Evolutionary conservation across 1,140 invertebrate genomes (phyloP).

Genomic region (Megalopta genalis): DNA sequence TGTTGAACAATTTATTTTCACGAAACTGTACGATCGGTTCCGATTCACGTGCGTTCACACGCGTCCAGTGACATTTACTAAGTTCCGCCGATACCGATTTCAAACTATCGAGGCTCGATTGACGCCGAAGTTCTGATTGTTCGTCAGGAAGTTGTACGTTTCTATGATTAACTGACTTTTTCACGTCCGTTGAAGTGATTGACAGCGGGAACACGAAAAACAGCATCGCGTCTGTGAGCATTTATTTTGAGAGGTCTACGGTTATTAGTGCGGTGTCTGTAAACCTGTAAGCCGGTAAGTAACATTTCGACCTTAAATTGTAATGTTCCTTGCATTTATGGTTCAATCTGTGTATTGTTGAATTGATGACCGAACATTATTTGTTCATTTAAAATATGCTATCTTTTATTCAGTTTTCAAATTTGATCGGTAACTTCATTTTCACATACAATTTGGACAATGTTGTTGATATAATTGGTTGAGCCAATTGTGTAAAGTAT

Average conservation of each 20-base stretch:
- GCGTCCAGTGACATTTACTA: conserved; percentile 28
- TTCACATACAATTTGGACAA: background rate
- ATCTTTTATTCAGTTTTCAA: background rate
- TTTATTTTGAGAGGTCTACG: background rate
- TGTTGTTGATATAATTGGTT: background rate
- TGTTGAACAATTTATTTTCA: background rate
- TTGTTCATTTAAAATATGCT: too few species aligned
- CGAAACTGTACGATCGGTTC: background rate
- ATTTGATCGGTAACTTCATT: background rate
- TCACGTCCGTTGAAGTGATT: background rate
- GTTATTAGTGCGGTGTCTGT: background rate
- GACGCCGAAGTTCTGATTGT: background rate
- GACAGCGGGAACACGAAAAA: background rate
- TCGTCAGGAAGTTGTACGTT: conserved; percentile 2
- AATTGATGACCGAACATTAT: background rate
- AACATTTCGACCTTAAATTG: background rate
- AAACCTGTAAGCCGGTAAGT: conserved; percentile 11
- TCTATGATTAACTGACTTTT: conserved; percentile 1
- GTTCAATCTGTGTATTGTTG: background rate
- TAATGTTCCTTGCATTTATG: background rate
- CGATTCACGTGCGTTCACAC: background rate
- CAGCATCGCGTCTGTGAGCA: background rate
- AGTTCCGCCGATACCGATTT: background rate
- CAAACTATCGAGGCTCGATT: background rate
- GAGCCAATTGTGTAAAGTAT: background rate